phyloP scores from a whole-genome alignment of 2,113 vertebrate species.

The Hylia prasina region DNA sequence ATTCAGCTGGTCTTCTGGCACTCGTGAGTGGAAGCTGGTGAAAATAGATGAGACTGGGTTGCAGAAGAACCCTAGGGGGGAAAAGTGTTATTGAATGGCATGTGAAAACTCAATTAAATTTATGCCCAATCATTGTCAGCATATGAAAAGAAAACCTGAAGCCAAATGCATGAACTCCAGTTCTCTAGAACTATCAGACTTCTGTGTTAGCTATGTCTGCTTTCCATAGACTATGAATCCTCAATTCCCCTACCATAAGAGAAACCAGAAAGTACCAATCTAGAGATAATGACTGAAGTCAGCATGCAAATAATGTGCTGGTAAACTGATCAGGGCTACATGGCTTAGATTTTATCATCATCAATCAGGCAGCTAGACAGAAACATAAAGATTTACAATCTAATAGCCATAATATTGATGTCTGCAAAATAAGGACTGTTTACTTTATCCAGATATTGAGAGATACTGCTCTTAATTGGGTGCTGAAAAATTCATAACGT shows the following conservation, averaged over 20 bases:
- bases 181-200: neutral
- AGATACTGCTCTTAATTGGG: neutral
- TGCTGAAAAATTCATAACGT: neutral
- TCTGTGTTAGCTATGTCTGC: neutral
- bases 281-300: neutral
- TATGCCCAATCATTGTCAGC: slow-evolving; percentile 14
- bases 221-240: neutral
- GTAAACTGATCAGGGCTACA: neutral
- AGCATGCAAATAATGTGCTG: neutral
- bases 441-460: neutral
- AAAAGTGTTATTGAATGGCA: slow-evolving; percentile 41
- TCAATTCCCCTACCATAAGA: neutral
- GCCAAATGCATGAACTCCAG: neutral
- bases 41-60: slow-evolving; percentile 64
- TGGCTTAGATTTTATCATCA: neutral
- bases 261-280: neutral
- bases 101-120: slow-evolving; percentile 60
- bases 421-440: neutral
- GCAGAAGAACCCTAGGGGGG: slow-evolving; percentile 38
- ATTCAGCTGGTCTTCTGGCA: slow-evolving; percentile 58
- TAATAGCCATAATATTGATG: neutral
- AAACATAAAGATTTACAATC: neutral
- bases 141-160: neutral
- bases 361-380: neutral
- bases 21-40: slow-evolving; percentile 58